Conservation (phyloP, 2,797 vertebrate species). For the Onychomys arenicola region DNA sequence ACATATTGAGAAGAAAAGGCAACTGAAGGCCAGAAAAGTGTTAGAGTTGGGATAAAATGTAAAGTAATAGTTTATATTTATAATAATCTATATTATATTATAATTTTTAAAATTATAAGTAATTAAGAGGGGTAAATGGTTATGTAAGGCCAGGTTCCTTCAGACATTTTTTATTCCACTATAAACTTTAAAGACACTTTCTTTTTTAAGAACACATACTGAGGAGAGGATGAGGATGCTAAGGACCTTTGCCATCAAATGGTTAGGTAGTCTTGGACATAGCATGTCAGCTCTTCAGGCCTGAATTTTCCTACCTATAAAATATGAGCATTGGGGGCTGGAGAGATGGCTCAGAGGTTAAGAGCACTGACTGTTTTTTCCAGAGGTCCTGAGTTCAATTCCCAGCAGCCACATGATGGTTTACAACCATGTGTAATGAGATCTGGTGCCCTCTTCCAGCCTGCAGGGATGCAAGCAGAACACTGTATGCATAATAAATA, state of each 20-base stretch:
- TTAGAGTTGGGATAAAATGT: not conserved
- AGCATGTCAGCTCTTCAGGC: not conserved
- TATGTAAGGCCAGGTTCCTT: slow-evolving; percentile 27
- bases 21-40: not conserved
- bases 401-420: too few species aligned
- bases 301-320: slow-evolving; percentile 37
- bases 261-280: not conserved
- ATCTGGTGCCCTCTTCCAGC: too few species aligned
- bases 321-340: not conserved
- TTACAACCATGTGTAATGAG: too few species aligned
- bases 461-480: too few species aligned
- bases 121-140: slow-evolving; percentile 34
- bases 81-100: not conserved
- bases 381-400: too few species aligned
- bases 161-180: slow-evolving; percentile 12
- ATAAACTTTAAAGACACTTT: slow-evolving; percentile 9
- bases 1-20: not conserved
- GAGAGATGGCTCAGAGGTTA: too few species aligned
- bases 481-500: too few species aligned
- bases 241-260: not conserved
- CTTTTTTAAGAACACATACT: not conserved
- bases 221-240: not conserved
- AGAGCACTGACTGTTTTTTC: too few species aligned
- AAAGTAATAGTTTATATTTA: not conserved
- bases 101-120: not conserved